Conservation (phyloP, 2,113 vertebrate species). For the Actenoides lindsayi region DNA sequence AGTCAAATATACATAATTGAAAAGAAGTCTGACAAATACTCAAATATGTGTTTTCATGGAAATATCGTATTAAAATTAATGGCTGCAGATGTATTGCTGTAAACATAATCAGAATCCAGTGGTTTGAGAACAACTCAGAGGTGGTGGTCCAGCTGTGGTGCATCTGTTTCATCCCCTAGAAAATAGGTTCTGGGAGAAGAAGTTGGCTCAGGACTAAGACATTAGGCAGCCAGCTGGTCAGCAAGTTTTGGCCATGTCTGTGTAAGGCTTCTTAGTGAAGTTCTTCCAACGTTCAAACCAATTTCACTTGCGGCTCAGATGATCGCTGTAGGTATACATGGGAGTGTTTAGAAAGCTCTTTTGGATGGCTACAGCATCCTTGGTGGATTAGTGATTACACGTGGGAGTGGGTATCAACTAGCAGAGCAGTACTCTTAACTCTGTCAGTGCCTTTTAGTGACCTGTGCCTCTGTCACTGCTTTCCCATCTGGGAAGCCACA, state of each 20-base stretch:
- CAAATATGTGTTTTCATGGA: constrained; percentile 23
- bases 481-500: neutral
- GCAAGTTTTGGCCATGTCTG: neutral
- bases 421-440: neutral
- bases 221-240: constrained; percentile 63
- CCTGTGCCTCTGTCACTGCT: neutral
- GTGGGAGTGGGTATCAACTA: neutral
- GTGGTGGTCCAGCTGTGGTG: constrained; percentile 60
- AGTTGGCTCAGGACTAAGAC: constrained; percentile 33
- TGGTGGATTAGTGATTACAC: neutral
- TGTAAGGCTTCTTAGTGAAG: neutral
- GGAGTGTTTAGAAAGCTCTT: neutral
- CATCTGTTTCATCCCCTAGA: constrained; percentile 46
- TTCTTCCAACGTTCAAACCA: neutral
- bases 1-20: constrained; percentile 3
- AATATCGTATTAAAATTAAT: constrained; percentile 18
- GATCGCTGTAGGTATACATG: neutral
- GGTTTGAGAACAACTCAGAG: constrained; percentile 47
- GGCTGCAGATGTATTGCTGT: constrained; percentile 53
- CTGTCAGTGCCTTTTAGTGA: neutral
- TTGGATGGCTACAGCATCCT: neutral
- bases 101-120: constrained; percentile 59
- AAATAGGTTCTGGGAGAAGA: constrained; percentile 21
- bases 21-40: constrained; percentile 32
- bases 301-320: neutral